A percentile compares a stretch with the other conserved stretches of the same genome.
Evolutionary conservation across 2,888 invertebrate species (phyloP).

Genomic region (Ectemnius cavifrons): DNA sequence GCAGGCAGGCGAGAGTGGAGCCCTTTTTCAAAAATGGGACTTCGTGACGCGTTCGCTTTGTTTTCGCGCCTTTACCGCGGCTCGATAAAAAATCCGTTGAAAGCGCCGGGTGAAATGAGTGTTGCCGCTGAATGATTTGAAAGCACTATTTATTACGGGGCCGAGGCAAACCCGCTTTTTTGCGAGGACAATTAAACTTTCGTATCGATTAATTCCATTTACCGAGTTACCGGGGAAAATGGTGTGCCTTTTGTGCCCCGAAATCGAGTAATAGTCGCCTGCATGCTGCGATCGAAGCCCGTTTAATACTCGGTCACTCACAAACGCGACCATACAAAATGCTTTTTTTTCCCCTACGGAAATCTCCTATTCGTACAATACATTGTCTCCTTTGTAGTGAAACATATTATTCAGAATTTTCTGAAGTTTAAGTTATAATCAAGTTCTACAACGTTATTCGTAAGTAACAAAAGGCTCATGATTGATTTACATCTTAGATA

Average conservation of each 20-base stretch:
- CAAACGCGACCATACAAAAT: too few relatives aligned
- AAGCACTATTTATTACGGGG: slow-evolving; percentile 2
- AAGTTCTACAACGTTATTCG: too few relatives aligned
- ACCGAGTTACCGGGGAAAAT: slow-evolving; percentile 18
- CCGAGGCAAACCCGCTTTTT: neutral
- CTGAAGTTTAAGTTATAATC: too few relatives aligned
- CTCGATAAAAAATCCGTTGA: slow-evolving; percentile 1
- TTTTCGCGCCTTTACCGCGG: neutral
- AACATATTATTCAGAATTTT: too few relatives aligned
- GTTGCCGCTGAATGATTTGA: neutral
- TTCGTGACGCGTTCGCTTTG: neutral
- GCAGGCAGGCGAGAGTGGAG: neutral
- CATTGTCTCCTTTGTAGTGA: too few relatives aligned
- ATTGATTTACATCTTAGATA: too few relatives aligned
- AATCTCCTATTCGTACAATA: too few relatives aligned
- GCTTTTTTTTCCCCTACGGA: too few relatives aligned
- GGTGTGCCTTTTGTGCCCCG: slow-evolving; percentile 26
- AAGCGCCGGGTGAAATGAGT: neutral
- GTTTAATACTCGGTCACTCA: too few relatives aligned
- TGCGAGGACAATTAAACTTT: slow-evolving; percentile 3
- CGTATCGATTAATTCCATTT: slow-evolving; percentile 23
- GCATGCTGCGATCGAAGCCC: slow-evolving; percentile 27
- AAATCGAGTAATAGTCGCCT: slow-evolving; percentile 51
- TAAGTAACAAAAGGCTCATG: too few relatives aligned
- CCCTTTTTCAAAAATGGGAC: neutral